Conservation (phyloP, 2,113 vertebrate genomes). For the Eulemur macaco region DNA sequence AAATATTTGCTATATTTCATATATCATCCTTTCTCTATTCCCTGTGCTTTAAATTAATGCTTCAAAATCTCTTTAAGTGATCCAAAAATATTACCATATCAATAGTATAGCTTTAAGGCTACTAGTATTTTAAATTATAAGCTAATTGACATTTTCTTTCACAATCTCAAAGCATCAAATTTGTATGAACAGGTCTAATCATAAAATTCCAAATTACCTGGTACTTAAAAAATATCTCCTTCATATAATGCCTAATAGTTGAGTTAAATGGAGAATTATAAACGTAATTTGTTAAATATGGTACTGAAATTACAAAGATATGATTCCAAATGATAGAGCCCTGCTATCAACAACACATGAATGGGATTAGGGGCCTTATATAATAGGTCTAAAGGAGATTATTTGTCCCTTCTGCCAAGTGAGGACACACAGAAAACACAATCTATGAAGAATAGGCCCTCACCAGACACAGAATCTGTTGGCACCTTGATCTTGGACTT, state of each 20-base stretch:
- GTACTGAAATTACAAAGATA: conserved; percentile 34
- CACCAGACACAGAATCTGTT: neutral
- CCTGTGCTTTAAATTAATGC: conserved; percentile 75
- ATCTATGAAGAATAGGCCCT: neutral
- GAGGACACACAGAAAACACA: neutral
- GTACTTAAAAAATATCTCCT: conserved; percentile 56
- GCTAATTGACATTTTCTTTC: conserved; percentile 71
- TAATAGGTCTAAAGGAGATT: neutral
- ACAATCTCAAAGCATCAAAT: conserved; percentile 58
- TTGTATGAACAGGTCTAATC: conserved; percentile 65
- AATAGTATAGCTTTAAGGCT: conserved; percentile 53
- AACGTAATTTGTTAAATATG: conserved; percentile 55
- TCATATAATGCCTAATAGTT: neutral
- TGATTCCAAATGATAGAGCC: neutral
- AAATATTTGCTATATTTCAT: conserved; percentile 46
- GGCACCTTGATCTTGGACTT: neutral
- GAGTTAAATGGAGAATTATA: conserved; percentile 42
- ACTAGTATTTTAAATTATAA: conserved; percentile 56
- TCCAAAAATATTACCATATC: conserved; percentile 70
- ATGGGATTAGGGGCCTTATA: neutral
- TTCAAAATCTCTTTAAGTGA: conserved; percentile 72
- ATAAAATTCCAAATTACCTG: conserved; percentile 53
- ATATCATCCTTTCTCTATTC: neutral
- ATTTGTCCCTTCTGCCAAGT: neutral
- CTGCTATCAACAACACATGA: neutral